Base-by-base conservation (phyloP, 2,797 vertebrate genomes). In the Masticophis lateralis region DNA sequence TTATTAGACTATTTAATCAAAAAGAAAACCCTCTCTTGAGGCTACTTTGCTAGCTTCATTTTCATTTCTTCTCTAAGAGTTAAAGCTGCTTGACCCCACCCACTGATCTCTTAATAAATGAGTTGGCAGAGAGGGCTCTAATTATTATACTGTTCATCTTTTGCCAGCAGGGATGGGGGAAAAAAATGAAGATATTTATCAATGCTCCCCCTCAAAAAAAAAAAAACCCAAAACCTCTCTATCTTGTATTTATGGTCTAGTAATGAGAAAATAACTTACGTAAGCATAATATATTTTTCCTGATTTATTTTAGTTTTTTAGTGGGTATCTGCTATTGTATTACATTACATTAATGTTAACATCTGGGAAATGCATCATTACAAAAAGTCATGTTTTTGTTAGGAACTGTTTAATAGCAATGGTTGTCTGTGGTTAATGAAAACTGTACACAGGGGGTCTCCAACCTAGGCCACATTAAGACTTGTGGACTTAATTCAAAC, bases 31-130 rank as follows among this genome's bases (percentile, higher is more conserved):
- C 43, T 92, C 87, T 14, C 63, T 16, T 6, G 88, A 90, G 74
- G 86, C 86, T 47, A 88, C n/a, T 90, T 92, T 63, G 57, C 57
- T 86, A 63, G 88, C 74, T 92, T 89, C 92, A 37, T 63, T 86
- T 89, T 83, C 92, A 89, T 88, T 88, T 88, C 56, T 69, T 47
- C 66, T 59, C 63, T 92, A 79, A 88, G 91, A 92, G 87, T 61
- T 37, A 47, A 74, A 55, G 27, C 20, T 55, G 74, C 57, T 86
- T 37, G 57, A 11, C 20, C 27, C 69, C 28, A 32, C 47, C 57
- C 59, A 43, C 74, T 25, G 47, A 59, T 90, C 47, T 32, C 57
- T 74, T 86, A 86, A 86, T 90, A 74, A 53, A 90, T n/a, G 57
- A 86, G 16, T 18, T 55, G 83, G 59, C 51, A 16, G 66, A 56